A percentile compares a stretch with the other conserved stretches of the same genome.
These are phyloP conservation scores for Coremacera marginata DNA, from an alignment of 2,888 invertebrate genomes.

Conservation along the genomic window DNA sequence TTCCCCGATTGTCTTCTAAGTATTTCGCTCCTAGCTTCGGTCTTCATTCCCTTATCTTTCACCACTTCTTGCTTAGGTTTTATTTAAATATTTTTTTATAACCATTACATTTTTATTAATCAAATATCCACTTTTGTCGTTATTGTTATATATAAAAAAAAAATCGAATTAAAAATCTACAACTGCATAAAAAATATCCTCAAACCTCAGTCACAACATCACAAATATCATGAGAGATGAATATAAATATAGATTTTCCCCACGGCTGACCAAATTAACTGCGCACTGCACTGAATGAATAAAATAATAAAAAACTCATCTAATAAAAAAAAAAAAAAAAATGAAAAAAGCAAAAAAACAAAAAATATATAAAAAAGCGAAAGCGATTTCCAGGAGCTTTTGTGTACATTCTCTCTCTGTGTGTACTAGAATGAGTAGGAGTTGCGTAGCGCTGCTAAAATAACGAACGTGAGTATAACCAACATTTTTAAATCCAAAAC, in stretches of 20 bases:
- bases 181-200: conserved; percentile 48
- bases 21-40: conserved; percentile 13
- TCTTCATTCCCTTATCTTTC: conserved; percentile 33
- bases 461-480: conserved; percentile 59
- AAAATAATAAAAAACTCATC: conserved; percentile 16
- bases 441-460: conserved; percentile 49
- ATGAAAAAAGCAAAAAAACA: too few species aligned
- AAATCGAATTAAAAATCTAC: conserved; percentile 51
- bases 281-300: conserved; percentile 37
- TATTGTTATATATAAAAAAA: conserved; percentile 62
- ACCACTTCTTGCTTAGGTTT: conserved; percentile 35
- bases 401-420: conserved; percentile 28
- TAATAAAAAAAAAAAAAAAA: conserved; percentile 32
- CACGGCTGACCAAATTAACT: conserved; percentile 43
- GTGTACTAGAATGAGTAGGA: conserved; percentile 48
- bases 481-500: conserved; percentile 47
- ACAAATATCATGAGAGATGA: conserved; percentile 48
- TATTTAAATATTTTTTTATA: conserved; percentile 48
- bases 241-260: conserved; percentile 43
- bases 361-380: conserved; percentile 13
- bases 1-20: not conserved
- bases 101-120: conserved; percentile 58
- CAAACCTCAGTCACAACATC: conserved; percentile 49
- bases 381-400: conserved; percentile 37
- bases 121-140: conserved; percentile 67